A percentile compares a stretch with the other conserved stretches of the same genome.
phyloP scores from a whole-genome alignment of 2,797 vertebrate genomes.

The Uromys caudimaculatus region DNA sequence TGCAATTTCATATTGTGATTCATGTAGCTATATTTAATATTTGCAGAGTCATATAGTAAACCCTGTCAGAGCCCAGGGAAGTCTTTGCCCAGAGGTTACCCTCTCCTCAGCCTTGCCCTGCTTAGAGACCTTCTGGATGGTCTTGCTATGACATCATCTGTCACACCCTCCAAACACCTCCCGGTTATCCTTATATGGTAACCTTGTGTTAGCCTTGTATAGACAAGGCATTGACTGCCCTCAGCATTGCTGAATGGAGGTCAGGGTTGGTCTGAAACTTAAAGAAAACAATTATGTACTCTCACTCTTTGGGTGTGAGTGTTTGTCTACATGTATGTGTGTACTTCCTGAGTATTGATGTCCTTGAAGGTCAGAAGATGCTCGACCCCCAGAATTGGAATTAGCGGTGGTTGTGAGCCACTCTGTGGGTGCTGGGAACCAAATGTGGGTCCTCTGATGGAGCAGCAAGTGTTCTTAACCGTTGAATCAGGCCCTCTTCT shows the following conservation, averaged over 20 bases:
- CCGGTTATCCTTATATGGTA: background rate
- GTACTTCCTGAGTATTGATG: too few relatives aligned
- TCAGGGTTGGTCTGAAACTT: slow-evolving; percentile 10
- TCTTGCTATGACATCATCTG: background rate
- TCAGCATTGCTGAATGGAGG: slow-evolving; percentile 33
- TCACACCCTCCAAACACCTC: background rate
- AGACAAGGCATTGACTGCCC: background rate
- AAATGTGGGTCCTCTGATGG: background rate
- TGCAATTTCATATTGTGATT: slow-evolving; percentile 72
- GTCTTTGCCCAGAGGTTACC: background rate
- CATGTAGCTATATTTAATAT: slow-evolving; percentile 80
- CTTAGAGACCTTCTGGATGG: background rate
- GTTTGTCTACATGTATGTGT: background rate
- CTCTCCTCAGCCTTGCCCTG: background rate
- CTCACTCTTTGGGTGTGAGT: background rate
- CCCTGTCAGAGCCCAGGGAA: slow-evolving; percentile 23
- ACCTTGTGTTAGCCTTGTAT: background rate
- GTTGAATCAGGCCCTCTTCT: background rate
- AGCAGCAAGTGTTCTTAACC: background rate
- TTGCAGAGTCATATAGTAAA: slow-evolving; percentile 70
- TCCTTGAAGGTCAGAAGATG: background rate
- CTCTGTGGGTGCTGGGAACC: background rate
- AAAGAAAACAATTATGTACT: background rate
- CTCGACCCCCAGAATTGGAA: background rate
- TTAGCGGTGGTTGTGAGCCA: background rate